Conservation (phyloP, 2,888 invertebrate species). For the Macrophya annulata region DNA sequence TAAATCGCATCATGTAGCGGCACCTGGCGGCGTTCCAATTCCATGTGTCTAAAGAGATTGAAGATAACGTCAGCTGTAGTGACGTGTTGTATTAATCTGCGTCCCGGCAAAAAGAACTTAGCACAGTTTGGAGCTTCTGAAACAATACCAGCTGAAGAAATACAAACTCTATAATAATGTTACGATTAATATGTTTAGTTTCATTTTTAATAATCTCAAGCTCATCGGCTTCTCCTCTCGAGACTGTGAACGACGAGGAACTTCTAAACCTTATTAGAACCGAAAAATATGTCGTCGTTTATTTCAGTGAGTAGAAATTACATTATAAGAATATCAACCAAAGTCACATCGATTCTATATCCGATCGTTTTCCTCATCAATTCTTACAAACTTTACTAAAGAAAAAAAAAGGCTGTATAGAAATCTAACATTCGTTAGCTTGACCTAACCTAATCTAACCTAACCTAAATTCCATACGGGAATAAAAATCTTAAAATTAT, state of each 20-base stretch:
- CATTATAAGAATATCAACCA: background rate
- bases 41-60: conserved; percentile 12
- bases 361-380: background rate
- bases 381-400: background rate
- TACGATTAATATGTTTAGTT: conserved; percentile 60
- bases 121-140: no score
- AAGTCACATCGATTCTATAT: background rate
- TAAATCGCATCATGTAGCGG: background rate
- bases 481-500: background rate
- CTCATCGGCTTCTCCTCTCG: conserved; percentile 76
- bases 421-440: background rate
- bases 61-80: conserved; percentile 32
- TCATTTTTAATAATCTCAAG: conserved; percentile 60
- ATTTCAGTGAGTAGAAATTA: conserved; percentile 87
- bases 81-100: conserved; percentile 24
- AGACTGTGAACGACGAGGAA: conserved; percentile 89
- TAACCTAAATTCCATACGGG: conserved; percentile 23
- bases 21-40: background rate
- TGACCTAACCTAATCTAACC: background rate
- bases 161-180: conserved; percentile 58
- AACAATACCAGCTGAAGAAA: background rate
- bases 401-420: background rate
- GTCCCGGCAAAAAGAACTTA: conserved; percentile 22
- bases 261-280: conserved; percentile 88
- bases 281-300: conserved; percentile 90